phyloP scores from a whole-genome alignment of 2,888 invertebrate genomes.

The Tigriopus californicus region DNA sequence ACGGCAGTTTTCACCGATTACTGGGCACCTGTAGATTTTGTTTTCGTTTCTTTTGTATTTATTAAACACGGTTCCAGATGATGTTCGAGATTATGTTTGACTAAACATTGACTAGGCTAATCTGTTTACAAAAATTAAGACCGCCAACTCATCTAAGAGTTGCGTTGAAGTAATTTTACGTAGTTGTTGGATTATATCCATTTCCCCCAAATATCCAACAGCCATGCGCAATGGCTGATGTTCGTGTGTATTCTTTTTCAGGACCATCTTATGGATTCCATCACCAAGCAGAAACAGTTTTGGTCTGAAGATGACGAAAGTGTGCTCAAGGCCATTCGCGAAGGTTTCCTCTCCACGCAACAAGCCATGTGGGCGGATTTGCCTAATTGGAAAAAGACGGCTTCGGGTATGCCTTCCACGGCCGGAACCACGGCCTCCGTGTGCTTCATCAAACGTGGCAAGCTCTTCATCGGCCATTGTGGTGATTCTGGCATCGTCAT shows the following conservation, averaged over 20 bases:
- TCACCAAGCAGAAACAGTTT: conserved; percentile 76
- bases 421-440: conserved; percentile 94
- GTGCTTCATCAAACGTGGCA: conserved; percentile 66
- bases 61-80: no score
- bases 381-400: conserved; percentile 91
- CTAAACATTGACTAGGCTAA: no score
- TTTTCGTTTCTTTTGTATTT: no score
- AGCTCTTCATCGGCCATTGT: conserved; percentile 91
- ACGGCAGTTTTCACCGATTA: no score
- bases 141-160: no score
- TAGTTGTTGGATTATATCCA: no score
- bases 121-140: no score
- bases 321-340: conserved; percentile 75
- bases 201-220: no score
- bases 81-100: no score
- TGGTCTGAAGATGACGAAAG: conserved; percentile 88
- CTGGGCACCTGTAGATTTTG: no score
- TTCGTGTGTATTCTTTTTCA: not conserved
- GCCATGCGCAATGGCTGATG: no score
- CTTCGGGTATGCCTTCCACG: conserved; percentile 81
- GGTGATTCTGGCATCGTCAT: conserved; percentile 93
- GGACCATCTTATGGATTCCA: conserved; percentile 80
- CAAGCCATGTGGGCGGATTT: conserved; percentile 94
- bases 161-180: no score
- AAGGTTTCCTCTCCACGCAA: conserved; percentile 88